Conservation (phyloP, 2,113 vertebrate genomes). For the Gnathonemus longibarbis region DNA sequence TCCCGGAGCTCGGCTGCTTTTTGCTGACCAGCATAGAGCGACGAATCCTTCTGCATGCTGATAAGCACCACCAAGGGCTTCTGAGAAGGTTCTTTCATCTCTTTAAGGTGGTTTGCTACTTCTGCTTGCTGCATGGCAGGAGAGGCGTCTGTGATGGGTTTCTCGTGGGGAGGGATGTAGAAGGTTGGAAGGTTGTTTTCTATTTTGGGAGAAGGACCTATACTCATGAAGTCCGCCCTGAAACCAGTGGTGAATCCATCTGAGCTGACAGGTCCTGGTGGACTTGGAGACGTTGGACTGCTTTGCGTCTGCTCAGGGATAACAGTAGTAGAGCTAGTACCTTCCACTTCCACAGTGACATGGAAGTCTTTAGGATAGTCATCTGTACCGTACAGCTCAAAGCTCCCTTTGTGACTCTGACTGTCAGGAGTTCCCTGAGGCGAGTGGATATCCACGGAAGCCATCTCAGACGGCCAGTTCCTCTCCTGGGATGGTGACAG, state of each 20-base stretch:
- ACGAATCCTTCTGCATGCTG: constrained; percentile 63
- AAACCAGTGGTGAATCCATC: constrained; percentile 34
- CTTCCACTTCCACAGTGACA: constrained; percentile 43
- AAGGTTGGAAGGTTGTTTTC: constrained; percentile 78
- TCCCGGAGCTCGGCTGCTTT: constrained; percentile 35
- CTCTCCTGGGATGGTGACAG: constrained; percentile 68
- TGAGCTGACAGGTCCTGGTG: background rate
- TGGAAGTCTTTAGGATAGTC: constrained; percentile 62
- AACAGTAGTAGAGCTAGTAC: constrained; percentile 34
- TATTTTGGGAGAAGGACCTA: constrained; percentile 48
- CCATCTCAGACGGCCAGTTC: constrained; percentile 73
- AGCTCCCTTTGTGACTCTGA: constrained; percentile 85
- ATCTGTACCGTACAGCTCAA: constrained; percentile 75
- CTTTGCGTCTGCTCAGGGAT: constrained; percentile 25
- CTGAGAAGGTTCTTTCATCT: constrained; percentile 41
- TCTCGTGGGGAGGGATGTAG: constrained; percentile 70
- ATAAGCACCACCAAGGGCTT: constrained; percentile 64
- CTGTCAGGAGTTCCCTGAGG: constrained; percentile 83
- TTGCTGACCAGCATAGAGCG: constrained; percentile 16
- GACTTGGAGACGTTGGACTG: background rate
- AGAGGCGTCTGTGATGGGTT: background rate
- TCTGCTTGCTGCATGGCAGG: background rate
- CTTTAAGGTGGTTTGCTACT: constrained; percentile 34
- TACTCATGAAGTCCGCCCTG: constrained; percentile 27
- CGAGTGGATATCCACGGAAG: constrained; percentile 63